phyloP scores from a whole-genome alignment of 2,888 invertebrate genomes.

The Drosophila leonis region DNA sequence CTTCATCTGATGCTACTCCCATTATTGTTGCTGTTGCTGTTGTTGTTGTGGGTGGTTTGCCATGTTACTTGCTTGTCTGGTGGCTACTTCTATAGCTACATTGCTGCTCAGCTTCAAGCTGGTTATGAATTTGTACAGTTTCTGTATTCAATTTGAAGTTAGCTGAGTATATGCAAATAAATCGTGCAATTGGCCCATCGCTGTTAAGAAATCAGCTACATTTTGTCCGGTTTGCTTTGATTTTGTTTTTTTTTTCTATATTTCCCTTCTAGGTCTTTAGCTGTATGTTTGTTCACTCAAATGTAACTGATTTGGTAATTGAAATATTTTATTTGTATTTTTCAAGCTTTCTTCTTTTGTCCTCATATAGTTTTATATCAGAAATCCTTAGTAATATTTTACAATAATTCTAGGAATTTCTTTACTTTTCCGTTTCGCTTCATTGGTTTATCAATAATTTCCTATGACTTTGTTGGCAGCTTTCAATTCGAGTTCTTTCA shows the following conservation, averaged over 20 bases:
- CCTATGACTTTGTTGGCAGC: not conserved
- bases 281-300: not conserved
- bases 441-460: slow-evolving; percentile 26
- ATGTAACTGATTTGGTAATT: not conserved
- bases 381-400: not conserved
- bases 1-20: slow-evolving; percentile 56
- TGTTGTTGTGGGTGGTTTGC: slow-evolving; percentile 32
- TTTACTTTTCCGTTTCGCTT: not conserved
- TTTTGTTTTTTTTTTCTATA: too few relatives aligned
- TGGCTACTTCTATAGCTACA: slow-evolving; percentile 20
- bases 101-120: slow-evolving; percentile 28
- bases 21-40: slow-evolving; percentile 15
- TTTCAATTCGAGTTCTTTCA: slow-evolving; percentile 5
- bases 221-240: not conserved
- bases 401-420: not conserved
- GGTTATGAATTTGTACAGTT: slow-evolving; percentile 75
- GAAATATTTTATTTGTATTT: not conserved
- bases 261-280: not conserved
- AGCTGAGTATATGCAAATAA: slow-evolving; percentile 24
- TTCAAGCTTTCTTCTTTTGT: not conserved
- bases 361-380: not conserved
- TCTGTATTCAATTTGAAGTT: slow-evolving; percentile 50
- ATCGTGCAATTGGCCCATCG: slow-evolving; percentile 29
- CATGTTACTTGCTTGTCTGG: slow-evolving; percentile 45
- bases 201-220: slow-evolving; percentile 15